Conservation (phyloP, 2,797 vertebrate species). For the Etheostoma nigrum region DNA sequence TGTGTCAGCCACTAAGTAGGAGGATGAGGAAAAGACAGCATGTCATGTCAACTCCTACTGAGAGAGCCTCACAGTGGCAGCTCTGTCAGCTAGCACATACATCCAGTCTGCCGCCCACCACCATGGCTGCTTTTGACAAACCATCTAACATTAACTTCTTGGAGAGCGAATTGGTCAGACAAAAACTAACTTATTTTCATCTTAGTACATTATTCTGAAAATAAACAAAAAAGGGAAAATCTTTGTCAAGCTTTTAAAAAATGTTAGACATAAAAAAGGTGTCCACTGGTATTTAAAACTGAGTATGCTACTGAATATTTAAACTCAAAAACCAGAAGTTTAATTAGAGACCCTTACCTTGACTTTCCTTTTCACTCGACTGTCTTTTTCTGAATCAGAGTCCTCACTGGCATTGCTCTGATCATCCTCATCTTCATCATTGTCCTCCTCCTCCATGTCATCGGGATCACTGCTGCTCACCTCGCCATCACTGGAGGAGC, state of each 20-base stretch:
- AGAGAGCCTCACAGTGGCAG: conserved; percentile 67
- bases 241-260: neutral
- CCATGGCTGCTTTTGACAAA: conserved; percentile 56
- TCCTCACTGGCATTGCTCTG: conserved; percentile 91
- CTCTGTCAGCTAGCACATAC: conserved; percentile 68
- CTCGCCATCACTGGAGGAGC: conserved; percentile 91
- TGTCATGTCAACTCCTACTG: conserved; percentile 71
- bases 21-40: conserved; percentile 72
- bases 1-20: conserved; percentile 89
- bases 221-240: neutral
- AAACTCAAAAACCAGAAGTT: neutral
- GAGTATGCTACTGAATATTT: neutral
- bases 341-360: conserved; percentile 71
- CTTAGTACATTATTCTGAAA: conserved; percentile 1
- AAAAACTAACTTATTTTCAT: neutral
- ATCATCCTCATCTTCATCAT: conserved; percentile 85
- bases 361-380: conserved; percentile 84
- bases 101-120: conserved; percentile 63
- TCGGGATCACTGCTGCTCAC: conserved; percentile 92
- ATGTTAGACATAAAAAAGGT: neutral
- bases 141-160: conserved; percentile 41
- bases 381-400: conserved; percentile 89
- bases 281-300: neutral
- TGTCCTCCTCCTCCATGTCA: conserved; percentile 89
- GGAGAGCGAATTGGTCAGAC: conserved; percentile 13